Evolutionary conservation across 2,797 vertebrate genomes (phyloP).

Genomic region (Chiloscyllium punctatum): DNA sequence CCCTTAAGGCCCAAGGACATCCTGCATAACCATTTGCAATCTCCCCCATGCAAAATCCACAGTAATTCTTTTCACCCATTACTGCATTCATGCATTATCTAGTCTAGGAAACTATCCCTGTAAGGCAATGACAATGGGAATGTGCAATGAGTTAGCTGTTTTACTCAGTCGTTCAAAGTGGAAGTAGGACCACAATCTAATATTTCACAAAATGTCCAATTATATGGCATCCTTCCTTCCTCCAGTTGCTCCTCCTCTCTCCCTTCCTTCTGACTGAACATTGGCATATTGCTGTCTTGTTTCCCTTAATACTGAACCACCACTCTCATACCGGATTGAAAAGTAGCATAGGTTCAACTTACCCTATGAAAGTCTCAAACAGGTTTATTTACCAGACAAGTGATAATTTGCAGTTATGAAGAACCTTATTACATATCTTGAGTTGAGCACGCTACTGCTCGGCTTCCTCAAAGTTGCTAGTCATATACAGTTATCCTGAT

Average conservation of each 20-base stretch:
- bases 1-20: neutral
- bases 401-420: no score
- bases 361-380: no score
- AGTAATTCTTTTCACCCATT: neutral
- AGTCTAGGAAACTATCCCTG: neutral
- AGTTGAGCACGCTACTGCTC: no score
- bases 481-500: no score
- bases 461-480: no score
- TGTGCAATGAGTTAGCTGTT: neutral
- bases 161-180: neutral
- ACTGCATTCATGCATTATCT: no score
- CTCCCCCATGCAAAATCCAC: neutral
- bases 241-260: neutral
- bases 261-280: neutral
- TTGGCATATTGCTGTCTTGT: no score
- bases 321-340: no score
- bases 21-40: neutral
- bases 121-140: neutral
- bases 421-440: no score
- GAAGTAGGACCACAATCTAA: neutral
- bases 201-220: neutral
- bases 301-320: no score
- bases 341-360: no score
- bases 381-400: no score
- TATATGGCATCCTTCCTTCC: neutral